Percentiles rank a stretch among this genome's conserved stretches.
Conservation (phyloP, 2,113 vertebrate species). For the Tautogolabrus adspersus region DNA sequence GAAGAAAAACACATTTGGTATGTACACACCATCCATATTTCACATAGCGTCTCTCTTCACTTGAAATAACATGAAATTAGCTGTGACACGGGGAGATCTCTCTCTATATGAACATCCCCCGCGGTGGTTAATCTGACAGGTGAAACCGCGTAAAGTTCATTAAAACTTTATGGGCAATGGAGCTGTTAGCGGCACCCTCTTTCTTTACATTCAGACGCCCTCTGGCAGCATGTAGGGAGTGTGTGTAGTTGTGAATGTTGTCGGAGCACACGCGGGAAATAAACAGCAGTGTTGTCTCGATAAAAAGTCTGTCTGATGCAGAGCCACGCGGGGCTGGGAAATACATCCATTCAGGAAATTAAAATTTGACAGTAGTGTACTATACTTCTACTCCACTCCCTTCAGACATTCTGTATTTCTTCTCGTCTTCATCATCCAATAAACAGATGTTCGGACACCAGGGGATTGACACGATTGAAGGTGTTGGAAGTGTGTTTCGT, state of each 20-base stretch:
- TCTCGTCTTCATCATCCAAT: too few species aligned
- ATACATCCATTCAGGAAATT: background rate
- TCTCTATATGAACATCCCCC: conserved; percentile 26
- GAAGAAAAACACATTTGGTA: conserved; percentile 48
- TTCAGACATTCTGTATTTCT: too few species aligned
- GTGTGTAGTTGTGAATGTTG: background rate
- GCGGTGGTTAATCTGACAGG: conserved; percentile 45
- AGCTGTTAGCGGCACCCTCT: conserved; percentile 19
- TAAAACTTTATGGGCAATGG: conserved; percentile 36
- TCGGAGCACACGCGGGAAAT: conserved; percentile 4
- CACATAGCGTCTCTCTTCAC: conserved; percentile 18
- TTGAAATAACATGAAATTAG: conserved; percentile 27
- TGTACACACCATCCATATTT: conserved; percentile 62
- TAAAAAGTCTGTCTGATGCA: background rate
- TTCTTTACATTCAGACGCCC: conserved; percentile 1
- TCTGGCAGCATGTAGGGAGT: background rate
- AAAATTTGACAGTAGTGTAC: background rate
- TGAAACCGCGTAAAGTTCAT: conserved; percentile 52
- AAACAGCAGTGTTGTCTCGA: background rate
- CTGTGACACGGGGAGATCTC: conserved; percentile 31
- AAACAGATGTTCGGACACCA: too few species aligned
- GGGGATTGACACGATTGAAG: too few species aligned
- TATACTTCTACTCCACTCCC: background rate
- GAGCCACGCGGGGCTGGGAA: background rate
- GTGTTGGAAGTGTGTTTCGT: too few species aligned